Evolutionary conservation across 2,797 vertebrate species (phyloP), one percentile per base, ranked within the genome.

Genomic region (Carapus acus): DNA sequence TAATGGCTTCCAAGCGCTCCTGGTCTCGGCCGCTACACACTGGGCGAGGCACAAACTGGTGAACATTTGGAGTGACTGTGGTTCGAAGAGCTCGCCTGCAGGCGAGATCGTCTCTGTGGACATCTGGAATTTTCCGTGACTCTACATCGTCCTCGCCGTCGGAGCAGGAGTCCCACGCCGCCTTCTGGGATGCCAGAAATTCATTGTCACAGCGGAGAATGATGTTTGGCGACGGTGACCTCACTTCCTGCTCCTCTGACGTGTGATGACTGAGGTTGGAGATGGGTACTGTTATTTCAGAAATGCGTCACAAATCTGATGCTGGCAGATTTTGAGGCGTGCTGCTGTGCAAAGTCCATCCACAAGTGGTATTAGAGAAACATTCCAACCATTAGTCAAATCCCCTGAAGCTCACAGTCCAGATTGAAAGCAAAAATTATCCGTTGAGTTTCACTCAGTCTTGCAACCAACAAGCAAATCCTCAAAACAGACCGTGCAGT

Each of bases 61-160:
- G 85, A 39, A 77, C 81, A 3, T 43, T 84, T 53, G 85, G 65
- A 54, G 71, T 61, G 0, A 48, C 20, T 0, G 78, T 47, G 37
- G 69, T 66, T 3, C 73, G 83, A 14, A 63, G 73, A 8, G 76
- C 83, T 47, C 82, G 82, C 20, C 90, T 76, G 43, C 86, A 88
- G 0, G 96, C 96, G 66, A 98, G 88, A 67, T 99, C 95, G 33
- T 99, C 96, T 76, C 82, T 92, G 54, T 83, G 90, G 39, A 97
- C 86, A 62, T 99, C 94, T 0, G 94, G 96, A 54, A 94, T 52
- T 66, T 82, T 90, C 43, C 49, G 69, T 1, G 40, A 73, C 36
- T 86, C 87, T 27, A 87, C 86, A 13, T 87, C 83, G 6, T 83
- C 84, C 20, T 87, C 87, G 1, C 70, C 84, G 0, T 86, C 81